Evolutionary conservation across 2,888 invertebrate genomes (phyloP).

Genomic region (Drosophila monieri): DNA sequence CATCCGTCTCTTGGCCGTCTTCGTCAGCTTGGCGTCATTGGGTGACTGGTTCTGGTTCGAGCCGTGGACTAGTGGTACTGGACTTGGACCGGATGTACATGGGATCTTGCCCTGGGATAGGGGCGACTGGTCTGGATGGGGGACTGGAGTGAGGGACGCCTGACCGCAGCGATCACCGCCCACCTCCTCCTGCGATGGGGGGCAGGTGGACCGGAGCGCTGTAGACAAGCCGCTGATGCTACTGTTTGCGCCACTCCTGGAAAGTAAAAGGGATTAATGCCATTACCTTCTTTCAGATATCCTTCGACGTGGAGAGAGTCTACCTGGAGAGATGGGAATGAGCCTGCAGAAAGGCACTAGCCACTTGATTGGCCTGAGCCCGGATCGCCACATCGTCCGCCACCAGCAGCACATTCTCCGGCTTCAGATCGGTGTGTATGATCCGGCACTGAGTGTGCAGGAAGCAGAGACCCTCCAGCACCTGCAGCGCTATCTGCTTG

Average conservation of each 20-base stretch:
- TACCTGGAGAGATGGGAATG: slow-evolving; percentile 90
- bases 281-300: neutral
- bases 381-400: slow-evolving; percentile 94
- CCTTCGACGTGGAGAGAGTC: neutral
- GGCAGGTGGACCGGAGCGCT: neutral
- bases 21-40: slow-evolving; percentile 94
- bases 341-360: slow-evolving; percentile 94
- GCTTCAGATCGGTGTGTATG: slow-evolving; percentile 96
- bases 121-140: neutral
- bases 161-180: neutral
- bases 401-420: slow-evolving; percentile 96
- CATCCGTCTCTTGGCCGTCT: slow-evolving; percentile 94
- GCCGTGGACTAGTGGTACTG: neutral
- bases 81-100: slow-evolving; percentile 60
- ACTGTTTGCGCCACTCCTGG: neutral
- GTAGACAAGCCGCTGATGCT: neutral
- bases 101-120: neutral
- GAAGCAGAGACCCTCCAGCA: slow-evolving; percentile 97
- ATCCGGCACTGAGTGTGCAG: slow-evolving; percentile 98
- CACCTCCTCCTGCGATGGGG: neutral
- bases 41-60: neutral
- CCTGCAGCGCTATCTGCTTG: slow-evolving; percentile 96
- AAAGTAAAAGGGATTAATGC: neutral
- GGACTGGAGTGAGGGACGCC: neutral
- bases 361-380: slow-evolving; percentile 95